Evolutionary conservation across 2,888 invertebrate genomes (phyloP).

Genomic region (Polydrusus tereticollis): DNA sequence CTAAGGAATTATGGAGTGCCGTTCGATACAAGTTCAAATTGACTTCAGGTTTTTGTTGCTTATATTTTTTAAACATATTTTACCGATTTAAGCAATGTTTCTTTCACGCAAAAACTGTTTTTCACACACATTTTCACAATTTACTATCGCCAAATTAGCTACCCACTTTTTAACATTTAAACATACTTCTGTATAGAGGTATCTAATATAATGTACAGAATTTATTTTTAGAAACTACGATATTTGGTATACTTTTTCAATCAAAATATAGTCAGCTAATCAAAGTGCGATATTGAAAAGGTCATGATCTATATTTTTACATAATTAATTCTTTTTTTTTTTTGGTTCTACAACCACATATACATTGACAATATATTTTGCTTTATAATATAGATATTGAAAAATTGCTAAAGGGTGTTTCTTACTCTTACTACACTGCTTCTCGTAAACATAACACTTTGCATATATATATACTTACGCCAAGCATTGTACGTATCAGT

Average conservation of each 20-base stretch:
- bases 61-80: constrained; percentile 47
- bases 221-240: constrained; percentile 5
- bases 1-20: constrained; percentile 44
- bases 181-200: too few relatives aligned
- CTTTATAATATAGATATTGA: too few relatives aligned
- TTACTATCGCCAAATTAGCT: neutral
- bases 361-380: neutral
- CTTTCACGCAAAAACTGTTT: neutral
- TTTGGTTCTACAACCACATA: constrained; percentile 21
- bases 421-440: neutral
- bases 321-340: constrained; percentile 18
- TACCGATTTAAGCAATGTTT: neutral
- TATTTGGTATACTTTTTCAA: constrained; percentile 1
- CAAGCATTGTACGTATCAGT: constrained; percentile 59
- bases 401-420: too few relatives aligned
- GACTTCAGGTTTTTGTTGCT: constrained; percentile 40
- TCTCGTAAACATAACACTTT: neutral
- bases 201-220: too few relatives aligned
- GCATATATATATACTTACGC: constrained; percentile 56
- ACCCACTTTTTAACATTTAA: too few relatives aligned
- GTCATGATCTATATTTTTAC: constrained; percentile 49
- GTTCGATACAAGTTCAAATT: constrained; percentile 43
- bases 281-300: constrained; percentile 42
- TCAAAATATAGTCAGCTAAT: constrained; percentile 21
- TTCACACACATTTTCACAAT: too few relatives aligned